Conservation (phyloP, 1,140 invertebrate genomes). For the Maconellicoccus hirsutus region DNA sequence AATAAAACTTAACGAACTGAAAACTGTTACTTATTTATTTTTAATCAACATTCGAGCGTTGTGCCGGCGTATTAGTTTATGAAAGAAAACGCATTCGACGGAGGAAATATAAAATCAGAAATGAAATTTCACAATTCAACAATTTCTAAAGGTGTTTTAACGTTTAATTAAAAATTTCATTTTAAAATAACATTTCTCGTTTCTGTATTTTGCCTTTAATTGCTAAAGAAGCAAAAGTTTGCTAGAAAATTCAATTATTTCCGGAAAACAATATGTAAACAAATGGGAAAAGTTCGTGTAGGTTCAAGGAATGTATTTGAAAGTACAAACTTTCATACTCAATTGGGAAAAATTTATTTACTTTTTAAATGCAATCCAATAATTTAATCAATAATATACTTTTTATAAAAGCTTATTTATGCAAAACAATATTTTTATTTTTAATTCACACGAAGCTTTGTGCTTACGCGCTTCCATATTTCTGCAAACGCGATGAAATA, state of each 20-base stretch:
- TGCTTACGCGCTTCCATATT: background rate
- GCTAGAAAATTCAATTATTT: background rate
- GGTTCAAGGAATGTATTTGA: background rate
- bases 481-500: background rate
- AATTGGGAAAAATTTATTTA: background rate
- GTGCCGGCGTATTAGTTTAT: background rate
- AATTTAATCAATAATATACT: background rate
- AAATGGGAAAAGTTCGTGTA: background rate
- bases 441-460: background rate
- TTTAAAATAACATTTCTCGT: background rate
- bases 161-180: constrained; percentile 6
- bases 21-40: constrained; percentile 16
- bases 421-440: background rate
- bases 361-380: constrained; percentile 5
- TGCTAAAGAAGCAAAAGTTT: background rate
- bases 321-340: background rate
- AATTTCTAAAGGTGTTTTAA: background rate
- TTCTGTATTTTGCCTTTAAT: background rate
- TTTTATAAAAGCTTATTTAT: background rate
- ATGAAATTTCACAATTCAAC: background rate
- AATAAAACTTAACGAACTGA: constrained; percentile 11
- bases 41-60: constrained; percentile 16
- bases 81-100: background rate
- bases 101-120: background rate
- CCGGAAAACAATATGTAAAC: background rate